Evolutionary conservation across 2,113 vertebrate species (phyloP), one percentile per base, ranked within the genome.

Genomic region (Leptocoma aspasia): DNA sequence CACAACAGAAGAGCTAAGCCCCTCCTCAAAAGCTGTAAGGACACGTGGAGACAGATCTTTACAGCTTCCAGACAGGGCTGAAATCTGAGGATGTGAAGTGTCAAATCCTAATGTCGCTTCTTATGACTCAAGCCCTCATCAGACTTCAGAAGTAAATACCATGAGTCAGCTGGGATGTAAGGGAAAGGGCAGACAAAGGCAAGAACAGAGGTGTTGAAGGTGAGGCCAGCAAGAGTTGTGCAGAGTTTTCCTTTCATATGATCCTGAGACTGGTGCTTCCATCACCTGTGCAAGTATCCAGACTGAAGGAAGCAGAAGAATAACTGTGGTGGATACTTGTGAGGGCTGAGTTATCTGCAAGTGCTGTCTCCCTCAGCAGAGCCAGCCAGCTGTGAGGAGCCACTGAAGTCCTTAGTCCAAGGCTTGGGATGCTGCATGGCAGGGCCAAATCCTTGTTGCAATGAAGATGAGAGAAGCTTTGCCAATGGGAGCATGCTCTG

Each of bases 401-500:
- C 53, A 82, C 59, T 17, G 11, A 90, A 82, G 52, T 28, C 39
- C 39, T 70, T 39, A 82, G 83, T 82, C 68, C 56, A 83, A 89
- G 60, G 56, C 68, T 65, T 1, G 7, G 53, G 64, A 84, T 52
- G 69, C 50, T 82, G 33, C 4, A 5, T 0, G 0, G 42, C 3
- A 2, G 26, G 31, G 47, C 57, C 91, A 95, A 94, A 91, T 60
- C 65, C 61, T 70, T 69, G 59, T 80, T 59, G 66, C 45, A 72
- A 15, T 31, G 39, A 90, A 79, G 59, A 1, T 0, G 2, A 86
- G 44, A 54, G 88, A 78, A 92, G 31, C 24, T 86, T 57, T 96
- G 95, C 82, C 90, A 95, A 52, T 18, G 56, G 85, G 79, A 96
- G 87, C 17, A 5, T 8, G 10, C 64, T 94, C 72, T 94, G 90